Base-by-base conservation (phyloP, 2,113 vertebrate genomes). In the Chrysemys picta region DNA sequence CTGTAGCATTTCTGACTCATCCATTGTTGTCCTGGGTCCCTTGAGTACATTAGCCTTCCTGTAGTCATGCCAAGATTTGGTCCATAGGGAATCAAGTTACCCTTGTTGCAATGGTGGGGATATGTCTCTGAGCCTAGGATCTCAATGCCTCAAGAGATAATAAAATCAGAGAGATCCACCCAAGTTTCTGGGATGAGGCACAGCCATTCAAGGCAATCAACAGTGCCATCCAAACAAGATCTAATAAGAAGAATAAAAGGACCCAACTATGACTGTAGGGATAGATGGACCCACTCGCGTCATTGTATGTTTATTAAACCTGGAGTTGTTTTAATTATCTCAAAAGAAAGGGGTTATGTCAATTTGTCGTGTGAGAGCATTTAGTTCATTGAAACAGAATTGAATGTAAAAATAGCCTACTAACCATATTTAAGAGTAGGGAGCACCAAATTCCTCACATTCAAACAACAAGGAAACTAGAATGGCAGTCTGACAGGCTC, bases 281-380 rank as follows among this genome's bases (percentile, higher is more conserved):
- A 85, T 79, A 97, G 92, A 91, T 52, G 95, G 95, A 87, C 79
- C 85, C 62, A 82, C 83, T 97, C 80, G 4, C 1, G 91, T 95
- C 95, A 84, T 95, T 95, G 92, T 97, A 96, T 96, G 90, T 97
- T 96, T 97, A 97, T 97, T 97, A 95, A 97, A 97, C 91, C 78
- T 85, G 89, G 96, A 14, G 21, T 27, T 47, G 6, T 76, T 76
- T 76, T 76, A 76, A 47, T 76, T 25, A 42, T 12, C 22, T 27
- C 24, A 76, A 76, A 45, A 42, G 75, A 47, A 42, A 76, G 24
- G 8, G 75, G 24, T 96, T 96, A 52, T 97, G 94, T 96, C 90
- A 85, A 97, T 97, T 95, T 95, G 91, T 95, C 92, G 93, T 95
- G 83, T 96, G 91, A 50, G 90, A 92, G 83, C 94, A 85, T 79